These are phyloP conservation scores for Albula glossodonta DNA, from an alignment of 2,113 vertebrate genomes.

Conservation along the genomic window DNA sequence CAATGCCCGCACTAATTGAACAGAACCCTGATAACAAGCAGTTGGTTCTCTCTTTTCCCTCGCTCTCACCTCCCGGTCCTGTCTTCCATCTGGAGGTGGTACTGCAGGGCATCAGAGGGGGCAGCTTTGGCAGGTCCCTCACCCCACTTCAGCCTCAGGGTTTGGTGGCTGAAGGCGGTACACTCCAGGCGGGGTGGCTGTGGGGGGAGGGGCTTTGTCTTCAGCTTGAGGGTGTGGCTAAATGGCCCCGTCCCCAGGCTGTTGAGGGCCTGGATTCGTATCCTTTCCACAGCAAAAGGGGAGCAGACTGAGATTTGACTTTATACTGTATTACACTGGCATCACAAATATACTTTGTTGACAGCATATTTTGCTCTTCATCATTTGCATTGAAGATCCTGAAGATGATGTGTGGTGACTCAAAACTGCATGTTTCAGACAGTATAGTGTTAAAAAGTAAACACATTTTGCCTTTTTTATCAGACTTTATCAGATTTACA, in stretches of 20 bases:
- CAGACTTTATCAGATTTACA: too few relatives aligned
- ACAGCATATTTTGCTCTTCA: too few relatives aligned
- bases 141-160: conserved; percentile 96
- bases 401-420: too few relatives aligned
- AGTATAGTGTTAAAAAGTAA: too few relatives aligned
- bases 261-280: conserved; percentile 96
- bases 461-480: too few relatives aligned
- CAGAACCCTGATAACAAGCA: too few relatives aligned
- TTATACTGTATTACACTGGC: neutral
- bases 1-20: too few relatives aligned
- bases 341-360: too few relatives aligned
- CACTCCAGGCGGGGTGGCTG: conserved; percentile 94
- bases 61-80: conserved; percentile 82
- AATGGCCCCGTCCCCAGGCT: conserved; percentile 92
- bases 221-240: conserved; percentile 93
- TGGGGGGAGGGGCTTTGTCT: conserved; percentile 94
- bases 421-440: too few relatives aligned
- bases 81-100: conserved; percentile 94
- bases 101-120: conserved; percentile 85
- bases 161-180: conserved; percentile 92
- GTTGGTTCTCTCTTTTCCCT: too few relatives aligned
- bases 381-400: too few relatives aligned
- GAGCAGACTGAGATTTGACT: neutral
- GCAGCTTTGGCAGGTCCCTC: conserved; percentile 81
- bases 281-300: conserved; percentile 64